Base-by-base conservation (phyloP, 2,797 vertebrate genomes). In the Anas bahamensis region DNA sequence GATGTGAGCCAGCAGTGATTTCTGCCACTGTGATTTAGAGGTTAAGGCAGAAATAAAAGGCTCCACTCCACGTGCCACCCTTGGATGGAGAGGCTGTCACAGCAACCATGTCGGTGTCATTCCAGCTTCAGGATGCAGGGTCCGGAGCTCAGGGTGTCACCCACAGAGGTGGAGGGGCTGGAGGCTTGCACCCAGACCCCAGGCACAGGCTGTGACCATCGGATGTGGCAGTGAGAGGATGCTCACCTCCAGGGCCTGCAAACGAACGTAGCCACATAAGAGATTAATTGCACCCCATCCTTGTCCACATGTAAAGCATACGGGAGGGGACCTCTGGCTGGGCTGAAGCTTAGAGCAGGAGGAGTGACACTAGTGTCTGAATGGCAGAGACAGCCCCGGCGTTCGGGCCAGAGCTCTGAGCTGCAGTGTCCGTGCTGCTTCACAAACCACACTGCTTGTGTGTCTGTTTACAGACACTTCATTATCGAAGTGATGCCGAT, bases 111-210 rank as follows among this genome's bases (percentile, higher is more conserved):
- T 13, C 77, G 13, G 31, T 39, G 56, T 3, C 79, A 29, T 26
- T 37, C 24, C 41, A 6, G 41, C 8, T 2, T 4, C 55, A 13
- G 73, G n/a, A 48, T 6, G 19, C 3, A 17, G 0, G 1, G 0
- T 52, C 24, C n/a, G 41, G 50, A 86, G 39, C 56, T 16, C 2
- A 3, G 35, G 19, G 31, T 50, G 74, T 33, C 41, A 61, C 31
- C n/a, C 31, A 6, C 2, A 23, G 65, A 78, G 37, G 69, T 48
- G 37, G 31, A 61, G 19, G 22, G 65, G 37, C 55, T 24, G 17
- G 42, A 33, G 39, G 17, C 28, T 44, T 6, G 24, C 15, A 3
- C 3, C 55, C 61, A 22, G 9, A 35, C 5, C 42, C 81, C 68
- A 22, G 42, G 44, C 10, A 63, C 50, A 31, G 13, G 6, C 2